Percentiles rank a stretch among this genome's conserved stretches.
These are phyloP conservation scores for Solenodon paradoxus DNA, from an alignment of 2,113 vertebrate species.

Conservation along the genomic window DNA sequence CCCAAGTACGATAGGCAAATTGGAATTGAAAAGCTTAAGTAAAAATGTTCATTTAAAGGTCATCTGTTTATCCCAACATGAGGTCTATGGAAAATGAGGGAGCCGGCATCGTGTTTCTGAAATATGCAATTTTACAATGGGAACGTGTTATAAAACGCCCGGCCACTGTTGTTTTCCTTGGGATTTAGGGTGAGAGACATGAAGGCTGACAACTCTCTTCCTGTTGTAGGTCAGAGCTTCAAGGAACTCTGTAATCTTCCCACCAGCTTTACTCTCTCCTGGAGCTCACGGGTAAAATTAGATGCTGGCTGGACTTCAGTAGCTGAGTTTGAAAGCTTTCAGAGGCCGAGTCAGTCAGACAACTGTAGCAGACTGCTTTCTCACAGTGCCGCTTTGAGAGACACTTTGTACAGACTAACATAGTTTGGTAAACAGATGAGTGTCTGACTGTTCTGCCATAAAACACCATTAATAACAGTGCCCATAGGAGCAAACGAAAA, in stretches of 20 bases:
- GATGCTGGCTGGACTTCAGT: constrained; percentile 88
- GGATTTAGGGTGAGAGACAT: constrained; percentile 88
- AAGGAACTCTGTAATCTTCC: constrained; percentile 95
- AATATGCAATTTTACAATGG: constrained; percentile 89
- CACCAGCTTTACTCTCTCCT: constrained; percentile 91
- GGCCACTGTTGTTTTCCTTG: constrained; percentile 92
- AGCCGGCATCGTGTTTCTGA: constrained; percentile 81
- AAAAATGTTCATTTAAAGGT: constrained; percentile 78
- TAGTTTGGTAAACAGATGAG: constrained; percentile 63
- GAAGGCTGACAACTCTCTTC: constrained; percentile 91
- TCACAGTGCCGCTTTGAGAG: constrained; percentile 84
- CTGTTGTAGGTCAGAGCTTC: constrained; percentile 95
- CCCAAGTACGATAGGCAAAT: constrained; percentile 54
- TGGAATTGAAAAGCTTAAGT: constrained; percentile 69
- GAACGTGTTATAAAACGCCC: constrained; percentile 91
- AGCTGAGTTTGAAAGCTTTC: constrained; percentile 83
- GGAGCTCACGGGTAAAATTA: constrained; percentile 90
- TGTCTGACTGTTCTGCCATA: constrained; percentile 44
- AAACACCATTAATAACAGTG: constrained; percentile 52
- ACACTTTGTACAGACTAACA: constrained; percentile 71
- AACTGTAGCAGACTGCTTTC: constrained; percentile 81
- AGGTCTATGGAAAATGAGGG: constrained; percentile 74
- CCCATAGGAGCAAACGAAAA: constrained; percentile 60
- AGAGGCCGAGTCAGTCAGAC: constrained; percentile 82
- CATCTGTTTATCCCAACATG: constrained; percentile 78